Percentiles rank a stretch among this genome's conserved stretches.
Evolutionary conservation across 2,888 invertebrate genomes (phyloP).

Genomic region (Tortrix viridana): DNA sequence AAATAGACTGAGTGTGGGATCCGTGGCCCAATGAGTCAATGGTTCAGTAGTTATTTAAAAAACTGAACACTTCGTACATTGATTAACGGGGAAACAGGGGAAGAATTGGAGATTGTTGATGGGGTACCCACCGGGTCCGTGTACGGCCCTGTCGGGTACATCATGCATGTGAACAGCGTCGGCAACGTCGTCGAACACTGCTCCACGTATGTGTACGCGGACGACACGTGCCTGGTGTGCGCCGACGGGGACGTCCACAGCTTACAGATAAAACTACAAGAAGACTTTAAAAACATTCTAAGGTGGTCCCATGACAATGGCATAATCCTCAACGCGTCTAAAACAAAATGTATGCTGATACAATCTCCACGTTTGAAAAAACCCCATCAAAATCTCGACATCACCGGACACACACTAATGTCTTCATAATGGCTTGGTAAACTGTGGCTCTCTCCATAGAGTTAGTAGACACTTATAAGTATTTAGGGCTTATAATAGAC

Average conservation of each 20-base stretch:
- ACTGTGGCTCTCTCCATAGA: neutral
- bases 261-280: neutral
- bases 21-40: no score
- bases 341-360: neutral
- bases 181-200: no score
- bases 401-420: neutral
- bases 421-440: neutral
- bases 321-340: neutral
- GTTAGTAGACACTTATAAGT: neutral
- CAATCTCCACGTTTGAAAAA: neutral
- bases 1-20: no score
- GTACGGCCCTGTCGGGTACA: no score
- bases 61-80: no score
- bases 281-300: neutral
- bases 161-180: no score
- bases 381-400: neutral
- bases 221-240: neutral
- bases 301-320: slow-evolving; percentile 8
- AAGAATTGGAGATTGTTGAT: no score
- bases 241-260: neutral
- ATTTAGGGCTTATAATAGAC: neutral
- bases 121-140: no score
- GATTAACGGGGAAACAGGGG: no score
- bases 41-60: no score
- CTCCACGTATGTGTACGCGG: no score